Conservation (phyloP, 1,140 invertebrate species). For the Episyrphus balteatus region DNA sequence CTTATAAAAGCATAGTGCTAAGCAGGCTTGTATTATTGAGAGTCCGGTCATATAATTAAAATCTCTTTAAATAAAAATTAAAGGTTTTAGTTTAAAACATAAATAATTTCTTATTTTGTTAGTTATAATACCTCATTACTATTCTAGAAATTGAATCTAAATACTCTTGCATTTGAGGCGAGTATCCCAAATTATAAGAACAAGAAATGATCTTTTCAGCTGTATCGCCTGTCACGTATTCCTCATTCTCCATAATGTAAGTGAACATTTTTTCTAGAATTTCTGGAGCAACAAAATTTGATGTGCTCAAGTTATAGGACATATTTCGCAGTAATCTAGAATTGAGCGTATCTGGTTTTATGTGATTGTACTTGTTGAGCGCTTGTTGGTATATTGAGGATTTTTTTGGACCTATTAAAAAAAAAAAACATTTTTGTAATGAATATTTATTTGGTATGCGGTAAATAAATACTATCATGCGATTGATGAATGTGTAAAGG, state of each 20-base stretch:
- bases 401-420: slow-evolving; percentile 17
- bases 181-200: slow-evolving; percentile 39
- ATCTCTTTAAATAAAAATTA: slow-evolving; percentile 31
- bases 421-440: neutral
- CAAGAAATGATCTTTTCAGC: slow-evolving; percentile 40
- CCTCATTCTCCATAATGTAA: slow-evolving; percentile 34
- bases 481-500: too few species aligned
- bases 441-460: neutral
- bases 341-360: slow-evolving; percentile 22
- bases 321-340: slow-evolving; percentile 37
- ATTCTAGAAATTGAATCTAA: slow-evolving; percentile 24
- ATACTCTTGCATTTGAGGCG: slow-evolving; percentile 27
- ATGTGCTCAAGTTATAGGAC: slow-evolving; percentile 27
- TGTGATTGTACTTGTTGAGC: slow-evolving; percentile 16
- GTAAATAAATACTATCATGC: too few species aligned
- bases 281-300: slow-evolving; percentile 33
- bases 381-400: slow-evolving; percentile 17
- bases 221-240: slow-evolving; percentile 37
- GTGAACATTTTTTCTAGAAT: slow-evolving; percentile 36
- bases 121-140: slow-evolving; percentile 13
- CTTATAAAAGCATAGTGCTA: slow-evolving; percentile 40
- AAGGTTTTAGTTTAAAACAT: neutral
- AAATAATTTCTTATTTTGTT: neutral
- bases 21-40: slow-evolving; percentile 36
- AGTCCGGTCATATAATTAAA: slow-evolving; percentile 39